These are phyloP conservation scores for Muscicapa striata DNA, from an alignment of 2,797 vertebrate species.

Conservation along the genomic window DNA sequence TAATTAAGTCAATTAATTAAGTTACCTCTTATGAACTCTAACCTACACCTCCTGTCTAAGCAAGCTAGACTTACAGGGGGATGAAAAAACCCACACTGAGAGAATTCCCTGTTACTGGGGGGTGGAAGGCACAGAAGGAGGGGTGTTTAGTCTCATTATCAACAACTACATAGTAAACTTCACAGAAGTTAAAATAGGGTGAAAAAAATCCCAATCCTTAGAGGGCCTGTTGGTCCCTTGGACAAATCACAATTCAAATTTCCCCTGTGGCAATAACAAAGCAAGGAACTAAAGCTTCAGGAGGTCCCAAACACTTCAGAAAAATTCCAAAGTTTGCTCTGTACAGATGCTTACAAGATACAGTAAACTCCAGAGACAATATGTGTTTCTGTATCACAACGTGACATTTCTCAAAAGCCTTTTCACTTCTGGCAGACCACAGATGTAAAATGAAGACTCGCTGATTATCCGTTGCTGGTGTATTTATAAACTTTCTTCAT, in stretches of 20 bases:
- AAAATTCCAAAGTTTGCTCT: background rate
- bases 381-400: background rate
- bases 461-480: background rate
- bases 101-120: background rate
- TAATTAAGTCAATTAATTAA: background rate
- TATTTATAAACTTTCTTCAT: slow-evolving; percentile 56
- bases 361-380: background rate
- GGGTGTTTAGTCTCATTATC: background rate
- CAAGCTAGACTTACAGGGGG: background rate
- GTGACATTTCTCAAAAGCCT: background rate
- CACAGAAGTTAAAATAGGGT: background rate
- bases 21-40: background rate
- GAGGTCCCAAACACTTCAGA: background rate
- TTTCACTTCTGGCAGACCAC: background rate
- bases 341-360: background rate
- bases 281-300: background rate
- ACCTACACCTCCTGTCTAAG: background rate
- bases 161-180: background rate
- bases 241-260: background rate
- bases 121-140: background rate
- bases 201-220: background rate
- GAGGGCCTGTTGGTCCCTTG: background rate
- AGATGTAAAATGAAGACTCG: background rate
- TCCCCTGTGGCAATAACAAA: background rate
- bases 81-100: background rate